Percentiles rank a stretch among this genome's conserved stretches.
phyloP scores from a whole-genome alignment of 92 coral and sea anemone genomes.

The Bergia puertoricense region DNA sequence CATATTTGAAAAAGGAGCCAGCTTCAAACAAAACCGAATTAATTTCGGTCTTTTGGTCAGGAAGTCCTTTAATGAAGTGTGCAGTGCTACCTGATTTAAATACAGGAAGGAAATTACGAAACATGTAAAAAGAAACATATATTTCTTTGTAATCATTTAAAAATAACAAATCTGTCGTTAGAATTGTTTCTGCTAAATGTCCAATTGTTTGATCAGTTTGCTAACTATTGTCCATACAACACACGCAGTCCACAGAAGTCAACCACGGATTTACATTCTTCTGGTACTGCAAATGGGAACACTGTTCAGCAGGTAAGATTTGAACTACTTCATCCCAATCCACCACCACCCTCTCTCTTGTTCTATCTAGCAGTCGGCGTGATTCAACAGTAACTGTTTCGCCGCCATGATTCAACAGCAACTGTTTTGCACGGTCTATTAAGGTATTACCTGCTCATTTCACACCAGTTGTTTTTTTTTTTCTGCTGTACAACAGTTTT shows the following conservation, averaged over 20 bases:
- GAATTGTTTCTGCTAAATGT: not conserved
- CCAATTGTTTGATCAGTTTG: not conserved
- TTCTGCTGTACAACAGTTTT: too few species aligned
- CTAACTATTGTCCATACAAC: not conserved
- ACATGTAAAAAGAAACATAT: too few species aligned
- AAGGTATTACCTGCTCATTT: too few species aligned
- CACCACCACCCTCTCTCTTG: not conserved
- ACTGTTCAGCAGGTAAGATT: constrained; percentile 67
- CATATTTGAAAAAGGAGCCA: not conserved
- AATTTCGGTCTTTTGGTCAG: not conserved
- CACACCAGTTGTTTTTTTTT: too few species aligned
- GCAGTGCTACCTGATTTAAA: too few species aligned
- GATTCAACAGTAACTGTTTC: too few species aligned
- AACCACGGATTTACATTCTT: constrained; percentile 72
- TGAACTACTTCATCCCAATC: too few species aligned
- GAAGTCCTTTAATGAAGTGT: not conserved
- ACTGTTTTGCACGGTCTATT: too few species aligned
- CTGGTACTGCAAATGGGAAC: constrained; percentile 69
- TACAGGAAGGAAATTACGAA: too few species aligned
- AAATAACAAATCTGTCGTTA: too few species aligned
- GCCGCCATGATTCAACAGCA: too few species aligned
- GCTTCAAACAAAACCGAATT: not conserved
- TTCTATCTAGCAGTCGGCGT: not conserved
- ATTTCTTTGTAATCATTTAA: too few species aligned
- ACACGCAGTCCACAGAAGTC: constrained; percentile 46